A percentile compares a stretch with the other conserved stretches of the same genome.
Conservation (phyloP, 2,113 vertebrate genomes). For the Garra rufa region DNA sequence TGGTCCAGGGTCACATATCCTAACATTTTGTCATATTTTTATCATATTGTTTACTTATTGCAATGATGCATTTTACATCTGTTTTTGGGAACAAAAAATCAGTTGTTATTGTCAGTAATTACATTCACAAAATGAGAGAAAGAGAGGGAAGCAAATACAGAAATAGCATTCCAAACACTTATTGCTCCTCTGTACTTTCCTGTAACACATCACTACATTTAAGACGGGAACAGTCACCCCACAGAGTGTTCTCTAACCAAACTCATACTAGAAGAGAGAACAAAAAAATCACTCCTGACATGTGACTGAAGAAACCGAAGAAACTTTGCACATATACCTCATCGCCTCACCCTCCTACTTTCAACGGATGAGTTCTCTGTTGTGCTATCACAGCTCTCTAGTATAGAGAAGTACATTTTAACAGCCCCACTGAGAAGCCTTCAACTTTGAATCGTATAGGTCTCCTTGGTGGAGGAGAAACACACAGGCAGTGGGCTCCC, state of each 20-base stretch:
- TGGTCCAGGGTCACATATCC: too few relatives aligned
- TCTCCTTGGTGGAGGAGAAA: conserved; percentile 10
- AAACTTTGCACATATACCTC: conserved; percentile 9
- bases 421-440: conserved; percentile 21
- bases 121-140: background rate
- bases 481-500: conserved; percentile 28
- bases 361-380: background rate
- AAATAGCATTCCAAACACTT: background rate
- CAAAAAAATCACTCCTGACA: background rate
- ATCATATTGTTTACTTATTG: background rate
- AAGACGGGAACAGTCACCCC: background rate
- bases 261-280: background rate
- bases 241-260: conserved; percentile 6
- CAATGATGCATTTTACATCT: background rate
- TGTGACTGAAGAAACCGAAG: conserved; percentile 11
- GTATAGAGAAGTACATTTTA: conserved; percentile 41
- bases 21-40: background rate
- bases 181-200: background rate
- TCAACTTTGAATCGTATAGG: background rate
- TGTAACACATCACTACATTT: conserved; percentile 16
- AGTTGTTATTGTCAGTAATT: too few relatives aligned
- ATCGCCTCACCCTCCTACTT: conserved; percentile 9
- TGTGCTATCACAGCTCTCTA: conserved; percentile 24
- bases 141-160: background rate
- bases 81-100: too few relatives aligned